Evolutionary conservation across 2,113 vertebrate genomes (phyloP).

Genomic region (Promerops cafer): DNA sequence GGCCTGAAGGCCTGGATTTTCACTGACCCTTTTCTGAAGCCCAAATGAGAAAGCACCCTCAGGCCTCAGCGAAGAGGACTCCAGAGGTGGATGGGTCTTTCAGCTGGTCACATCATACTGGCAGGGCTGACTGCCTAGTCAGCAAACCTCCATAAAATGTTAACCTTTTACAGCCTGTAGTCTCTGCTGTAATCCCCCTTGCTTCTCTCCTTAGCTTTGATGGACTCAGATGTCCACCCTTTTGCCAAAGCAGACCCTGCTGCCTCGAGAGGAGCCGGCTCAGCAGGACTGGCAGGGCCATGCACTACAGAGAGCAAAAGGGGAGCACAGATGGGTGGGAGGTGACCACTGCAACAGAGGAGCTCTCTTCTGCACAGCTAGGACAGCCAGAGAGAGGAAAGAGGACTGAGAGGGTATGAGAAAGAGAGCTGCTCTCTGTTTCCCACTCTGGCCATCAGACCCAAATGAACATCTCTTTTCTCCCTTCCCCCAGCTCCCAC

Average conservation of each 20-base stretch:
- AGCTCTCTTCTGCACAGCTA: not conserved
- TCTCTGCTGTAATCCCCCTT: not conserved
- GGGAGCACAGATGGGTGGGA: not conserved
- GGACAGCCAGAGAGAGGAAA: not conserved
- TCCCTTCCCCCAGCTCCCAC: slow-evolving; percentile 12
- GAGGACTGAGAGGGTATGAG: not conserved
- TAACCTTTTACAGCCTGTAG: not conserved
- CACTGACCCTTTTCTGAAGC: not conserved
- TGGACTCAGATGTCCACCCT: not conserved
- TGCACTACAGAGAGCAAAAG: not conserved
- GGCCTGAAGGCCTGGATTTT: not conserved
- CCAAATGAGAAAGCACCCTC: not conserved
- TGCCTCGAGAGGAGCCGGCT: not conserved
- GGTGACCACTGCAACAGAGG: not conserved
- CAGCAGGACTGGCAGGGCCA: not conserved
- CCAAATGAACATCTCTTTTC: slow-evolving; percentile 6
- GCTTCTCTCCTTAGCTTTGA: not conserved
- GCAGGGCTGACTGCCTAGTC: not conserved
- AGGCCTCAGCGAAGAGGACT: not conserved
- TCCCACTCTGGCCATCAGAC: slow-evolving; percentile 18
- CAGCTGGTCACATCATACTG: not conserved
- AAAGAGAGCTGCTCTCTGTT: not conserved
- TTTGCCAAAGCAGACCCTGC: not conserved
- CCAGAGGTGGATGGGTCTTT: not conserved
- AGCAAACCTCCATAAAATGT: not conserved